A percentile compares a stretch with the other conserved stretches of the same genome.
These are phyloP conservation scores for Aphelocoma californica DNA, from an alignment of 2,797 vertebrate genomes.

Conservation along the genomic window DNA sequence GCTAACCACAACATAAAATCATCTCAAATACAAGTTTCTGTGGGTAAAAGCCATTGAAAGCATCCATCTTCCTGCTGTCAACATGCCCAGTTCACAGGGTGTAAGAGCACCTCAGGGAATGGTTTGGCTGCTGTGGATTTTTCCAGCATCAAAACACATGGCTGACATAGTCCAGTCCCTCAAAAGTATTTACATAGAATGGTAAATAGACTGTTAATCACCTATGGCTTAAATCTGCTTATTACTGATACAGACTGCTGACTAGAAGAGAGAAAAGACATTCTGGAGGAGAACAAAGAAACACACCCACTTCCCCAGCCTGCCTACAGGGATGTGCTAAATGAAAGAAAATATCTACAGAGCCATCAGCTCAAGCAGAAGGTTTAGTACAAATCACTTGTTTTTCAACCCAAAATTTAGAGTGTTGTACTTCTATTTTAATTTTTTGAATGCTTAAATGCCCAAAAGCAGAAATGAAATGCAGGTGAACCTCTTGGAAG, in stretches of 20 bases:
- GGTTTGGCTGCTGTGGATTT: background rate
- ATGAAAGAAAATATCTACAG: background rate
- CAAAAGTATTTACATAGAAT: background rate
- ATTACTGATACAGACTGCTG: background rate
- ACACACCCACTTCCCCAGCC: background rate
- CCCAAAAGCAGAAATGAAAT: background rate
- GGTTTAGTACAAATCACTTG: background rate
- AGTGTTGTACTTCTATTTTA: background rate
- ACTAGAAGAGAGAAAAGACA: background rate
- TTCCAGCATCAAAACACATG: background rate
- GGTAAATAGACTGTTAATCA: background rate
- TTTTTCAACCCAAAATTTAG: background rate
- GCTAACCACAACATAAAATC: background rate
- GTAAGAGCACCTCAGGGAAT: background rate
- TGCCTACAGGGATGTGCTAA: background rate
- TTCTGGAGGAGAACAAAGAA: background rate
- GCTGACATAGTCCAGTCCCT: background rate
- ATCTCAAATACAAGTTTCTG: background rate
- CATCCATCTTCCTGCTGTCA: background rate
- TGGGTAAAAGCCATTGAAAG: background rate
- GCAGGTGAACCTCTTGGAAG: background rate
- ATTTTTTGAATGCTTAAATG: background rate
- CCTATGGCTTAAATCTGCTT: background rate
- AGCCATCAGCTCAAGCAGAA: background rate
- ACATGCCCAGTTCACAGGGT: background rate